Conservation (phyloP, 2,113 vertebrate genomes). For the Notarius quadriscutis region DNA sequence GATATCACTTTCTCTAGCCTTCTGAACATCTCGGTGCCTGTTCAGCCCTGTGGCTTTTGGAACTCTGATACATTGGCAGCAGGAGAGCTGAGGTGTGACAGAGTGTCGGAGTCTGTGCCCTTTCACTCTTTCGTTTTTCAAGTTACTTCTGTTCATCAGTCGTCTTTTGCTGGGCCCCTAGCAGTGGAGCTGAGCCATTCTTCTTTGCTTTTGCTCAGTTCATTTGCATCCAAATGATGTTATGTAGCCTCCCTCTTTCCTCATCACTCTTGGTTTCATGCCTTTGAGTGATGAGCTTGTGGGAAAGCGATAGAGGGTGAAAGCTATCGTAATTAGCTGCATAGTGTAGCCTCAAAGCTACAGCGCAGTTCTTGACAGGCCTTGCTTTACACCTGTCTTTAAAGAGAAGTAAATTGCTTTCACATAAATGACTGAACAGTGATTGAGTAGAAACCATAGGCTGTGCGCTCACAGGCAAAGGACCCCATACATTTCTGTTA, state of each 20-base stretch:
- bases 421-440: not conserved
- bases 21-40: conserved; percentile 14
- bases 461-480: not conserved
- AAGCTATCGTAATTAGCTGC: conserved; percentile 46
- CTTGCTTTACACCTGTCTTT: conserved; percentile 29
- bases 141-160: conserved; percentile 17
- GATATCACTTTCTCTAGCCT: conserved; percentile 10
- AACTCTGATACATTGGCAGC: conserved; percentile 42
- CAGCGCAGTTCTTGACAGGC: not conserved
- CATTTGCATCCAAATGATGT: conserved; percentile 54
- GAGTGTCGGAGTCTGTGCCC: conserved; percentile 10
- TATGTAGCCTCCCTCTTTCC: conserved; percentile 18
- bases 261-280: conserved; percentile 34
- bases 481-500: not conserved
- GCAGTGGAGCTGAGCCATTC: conserved; percentile 23
- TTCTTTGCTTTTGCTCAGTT: conserved; percentile 37
- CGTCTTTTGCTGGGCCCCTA: not conserved
- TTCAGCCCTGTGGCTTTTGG: conserved; percentile 12
- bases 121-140: not conserved
- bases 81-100: conserved; percentile 33
- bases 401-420: conserved; percentile 21
- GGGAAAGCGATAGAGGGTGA: conserved; percentile 35
- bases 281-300: conserved; percentile 43
- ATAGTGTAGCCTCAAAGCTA: conserved; percentile 15
- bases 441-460: conserved; percentile 4